Evolutionary conservation across 1,140 invertebrate genomes (phyloP).

Genomic region (Epicauta chinensis): DNA sequence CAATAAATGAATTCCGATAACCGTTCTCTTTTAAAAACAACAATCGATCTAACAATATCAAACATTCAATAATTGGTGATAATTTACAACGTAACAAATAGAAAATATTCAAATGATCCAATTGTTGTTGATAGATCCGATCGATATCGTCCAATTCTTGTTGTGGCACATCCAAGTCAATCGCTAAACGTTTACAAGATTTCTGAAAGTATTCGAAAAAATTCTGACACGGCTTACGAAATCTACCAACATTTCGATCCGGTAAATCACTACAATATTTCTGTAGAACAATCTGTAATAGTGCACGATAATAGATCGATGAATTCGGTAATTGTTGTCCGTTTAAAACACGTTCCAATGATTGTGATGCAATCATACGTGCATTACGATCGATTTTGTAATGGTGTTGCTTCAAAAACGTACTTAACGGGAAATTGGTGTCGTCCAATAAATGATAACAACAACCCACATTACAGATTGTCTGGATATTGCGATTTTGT

Average conservation of each 20-base stretch:
- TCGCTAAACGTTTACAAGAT: conserved; percentile 52
- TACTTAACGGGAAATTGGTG: conserved; percentile 59
- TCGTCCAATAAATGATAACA: conserved; percentile 75
- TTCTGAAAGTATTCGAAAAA: conserved; percentile 60
- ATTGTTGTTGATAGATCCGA: conserved; percentile 43
- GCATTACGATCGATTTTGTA: conserved; percentile 67
- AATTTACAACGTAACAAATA: conserved; percentile 74
- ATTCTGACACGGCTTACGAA: conserved; percentile 49
- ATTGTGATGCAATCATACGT: conserved; percentile 76
- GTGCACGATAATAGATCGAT: conserved; percentile 63
- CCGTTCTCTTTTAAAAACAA: conserved; percentile 69
- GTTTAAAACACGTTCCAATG: conserved; percentile 57
- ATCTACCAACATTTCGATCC: conserved; percentile 45
- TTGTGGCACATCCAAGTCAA: conserved; percentile 35
- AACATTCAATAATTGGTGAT: conserved; percentile 75
- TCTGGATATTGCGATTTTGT: conserved; percentile 48
- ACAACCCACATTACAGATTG: conserved; percentile 77
- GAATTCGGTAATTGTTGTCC: conserved; percentile 52
- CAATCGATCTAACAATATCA: conserved; percentile 78
- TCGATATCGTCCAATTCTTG: conserved; percentile 47
- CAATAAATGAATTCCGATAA: conserved; percentile 56
- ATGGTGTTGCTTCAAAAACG: conserved; percentile 49
- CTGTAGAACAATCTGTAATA: conserved; percentile 61
- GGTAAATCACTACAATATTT: conserved; percentile 39
- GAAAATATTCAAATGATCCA: conserved; percentile 68